Evolutionary conservation across 2,113 vertebrate species (phyloP).

Genomic region (Cynoglossus semilaevis): DNA sequence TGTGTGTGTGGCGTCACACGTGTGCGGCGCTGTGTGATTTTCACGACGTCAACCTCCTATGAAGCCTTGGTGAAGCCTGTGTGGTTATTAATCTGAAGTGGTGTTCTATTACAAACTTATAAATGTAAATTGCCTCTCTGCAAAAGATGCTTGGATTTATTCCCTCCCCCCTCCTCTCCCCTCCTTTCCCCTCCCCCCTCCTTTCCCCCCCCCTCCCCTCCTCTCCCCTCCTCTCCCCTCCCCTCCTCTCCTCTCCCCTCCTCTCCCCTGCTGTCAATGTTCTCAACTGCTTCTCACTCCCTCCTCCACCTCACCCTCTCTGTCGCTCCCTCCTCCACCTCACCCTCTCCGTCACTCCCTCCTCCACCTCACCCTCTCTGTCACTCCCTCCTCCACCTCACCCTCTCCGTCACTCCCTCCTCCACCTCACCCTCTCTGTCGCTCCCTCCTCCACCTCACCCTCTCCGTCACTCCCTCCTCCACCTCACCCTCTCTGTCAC

Average conservation of each 20-base stretch:
- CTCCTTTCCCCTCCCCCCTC: slow-evolving; percentile 4
- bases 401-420: too few relatives aligned
- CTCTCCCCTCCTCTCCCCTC: too few relatives aligned
- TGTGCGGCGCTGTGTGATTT: too few relatives aligned
- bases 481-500: neutral
- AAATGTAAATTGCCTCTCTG: slow-evolving; percentile 48
- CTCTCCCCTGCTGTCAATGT: slow-evolving; percentile 28
- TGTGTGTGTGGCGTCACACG: slow-evolving; percentile 12
- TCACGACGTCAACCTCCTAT: neutral
- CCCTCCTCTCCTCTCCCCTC: slow-evolving; percentile 27
- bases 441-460: neutral
- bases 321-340: neutral
- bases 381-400: neutral
- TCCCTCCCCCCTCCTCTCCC: slow-evolving; percentile 13
- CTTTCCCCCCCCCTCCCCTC: too few relatives aligned
- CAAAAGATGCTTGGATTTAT: slow-evolving; percentile 33
- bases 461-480: too few relatives aligned
- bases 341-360: too few relatives aligned
- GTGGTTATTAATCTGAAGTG: too few relatives aligned
- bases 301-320: slow-evolving; percentile 1
- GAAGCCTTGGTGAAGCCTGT: too few relatives aligned
- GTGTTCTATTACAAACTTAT: too few relatives aligned
- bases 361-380: neutral
- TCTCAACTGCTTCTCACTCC: slow-evolving; percentile 22
- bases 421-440: neutral